Percentiles rank a stretch among this genome's conserved stretches.
Conservation (phyloP, 2,888 invertebrate genomes). For the Stegana nigrithorax region DNA sequence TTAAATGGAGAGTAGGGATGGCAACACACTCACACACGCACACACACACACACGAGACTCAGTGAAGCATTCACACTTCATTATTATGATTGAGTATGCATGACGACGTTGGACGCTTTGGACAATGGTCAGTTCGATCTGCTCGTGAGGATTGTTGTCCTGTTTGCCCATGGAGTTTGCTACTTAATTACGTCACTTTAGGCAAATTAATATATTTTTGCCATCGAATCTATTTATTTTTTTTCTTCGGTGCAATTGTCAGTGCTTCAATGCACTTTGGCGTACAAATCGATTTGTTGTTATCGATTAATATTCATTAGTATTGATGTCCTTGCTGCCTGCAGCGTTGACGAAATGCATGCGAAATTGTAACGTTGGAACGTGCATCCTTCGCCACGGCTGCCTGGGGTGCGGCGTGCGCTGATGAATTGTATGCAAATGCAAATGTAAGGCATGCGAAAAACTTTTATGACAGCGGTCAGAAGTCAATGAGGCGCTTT, state of each 20-base stretch:
- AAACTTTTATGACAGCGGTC: not conserved
- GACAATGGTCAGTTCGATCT: conserved; percentile 37
- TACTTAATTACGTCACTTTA: conserved; percentile 52
- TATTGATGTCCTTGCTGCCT: conserved; percentile 32
- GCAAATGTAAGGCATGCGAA: not conserved
- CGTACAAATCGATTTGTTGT: conserved; percentile 51
- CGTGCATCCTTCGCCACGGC: conserved; percentile 52
- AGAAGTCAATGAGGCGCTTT: conserved; percentile 5
- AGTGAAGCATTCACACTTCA: conserved; percentile 50
- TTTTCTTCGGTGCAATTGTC: not conserved
- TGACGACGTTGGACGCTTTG: conserved; percentile 19
- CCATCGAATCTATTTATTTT: too few relatives aligned
- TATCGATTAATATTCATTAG: conserved; percentile 35
- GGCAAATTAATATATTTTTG: conserved; percentile 47
- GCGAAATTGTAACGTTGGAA: not conserved
- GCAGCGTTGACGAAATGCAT: conserved; percentile 49
- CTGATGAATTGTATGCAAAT: not conserved
- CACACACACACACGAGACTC: conserved; percentile 1
- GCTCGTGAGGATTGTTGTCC: conserved; percentile 23
- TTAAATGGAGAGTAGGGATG: conserved; percentile 35
- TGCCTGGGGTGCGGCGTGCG: conserved; percentile 22
- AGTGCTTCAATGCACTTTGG: conserved; percentile 10
- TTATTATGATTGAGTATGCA: conserved; percentile 37
- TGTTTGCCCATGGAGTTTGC: conserved; percentile 18
- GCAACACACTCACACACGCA: too few relatives aligned